These are phyloP conservation scores for Acleris emargana DNA, from an alignment of 2,888 invertebrate species.

Conservation along the genomic window DNA sequence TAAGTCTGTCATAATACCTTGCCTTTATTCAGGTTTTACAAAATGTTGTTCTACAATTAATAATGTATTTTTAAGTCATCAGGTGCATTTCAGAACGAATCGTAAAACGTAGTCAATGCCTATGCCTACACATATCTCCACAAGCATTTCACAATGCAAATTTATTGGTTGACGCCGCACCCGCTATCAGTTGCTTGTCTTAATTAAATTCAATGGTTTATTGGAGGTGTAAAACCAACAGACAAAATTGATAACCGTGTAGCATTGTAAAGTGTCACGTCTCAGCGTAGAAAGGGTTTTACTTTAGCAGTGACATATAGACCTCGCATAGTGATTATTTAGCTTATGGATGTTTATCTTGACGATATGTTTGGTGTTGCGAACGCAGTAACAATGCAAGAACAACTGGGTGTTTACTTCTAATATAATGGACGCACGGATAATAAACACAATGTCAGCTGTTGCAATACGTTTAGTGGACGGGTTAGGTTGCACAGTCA, in stretches of 20 bases:
- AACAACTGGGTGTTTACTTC: slow-evolving; percentile 1
- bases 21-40: too few species aligned
- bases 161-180: slow-evolving; percentile 19
- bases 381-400: too few species aligned
- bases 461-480: slow-evolving; percentile 43
- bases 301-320: neutral
- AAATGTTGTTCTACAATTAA: too few species aligned
- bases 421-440: neutral
- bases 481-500: slow-evolving; percentile 24
- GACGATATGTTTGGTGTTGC: too few species aligned
- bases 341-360: neutral
- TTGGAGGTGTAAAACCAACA: slow-evolving; percentile 6
- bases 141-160: slow-evolving; percentile 20
- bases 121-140: neutral
- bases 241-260: slow-evolving; percentile 19
- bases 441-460: slow-evolving; percentile 43
- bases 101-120: neutral
- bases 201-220: slow-evolving; percentile 33
- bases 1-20: too few species aligned
- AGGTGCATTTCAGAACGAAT: slow-evolving; percentile 1
- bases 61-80: too few species aligned
- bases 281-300: neutral
- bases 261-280: neutral
- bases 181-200: slow-evolving; percentile 10
- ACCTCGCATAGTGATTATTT: neutral